phyloP scores from a whole-genome alignment of 2,113 vertebrate genomes.

The Mugil cephalus region DNA sequence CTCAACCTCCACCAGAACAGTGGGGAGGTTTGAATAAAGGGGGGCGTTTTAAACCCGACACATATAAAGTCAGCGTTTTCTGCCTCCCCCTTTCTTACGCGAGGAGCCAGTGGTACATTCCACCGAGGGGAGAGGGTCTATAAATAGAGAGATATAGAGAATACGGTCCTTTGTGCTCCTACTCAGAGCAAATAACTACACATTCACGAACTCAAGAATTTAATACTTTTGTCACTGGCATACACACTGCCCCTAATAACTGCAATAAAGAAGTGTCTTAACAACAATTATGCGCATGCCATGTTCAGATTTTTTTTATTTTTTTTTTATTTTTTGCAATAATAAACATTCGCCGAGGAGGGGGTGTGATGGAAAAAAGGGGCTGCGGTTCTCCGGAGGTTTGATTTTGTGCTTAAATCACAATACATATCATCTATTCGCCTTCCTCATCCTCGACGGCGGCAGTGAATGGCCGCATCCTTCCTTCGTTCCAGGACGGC shows the following conservation, averaged over 20 bases:
- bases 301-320: no score
- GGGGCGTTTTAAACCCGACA: slow-evolving; percentile 53
- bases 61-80: slow-evolving; percentile 52
- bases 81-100: slow-evolving; percentile 70
- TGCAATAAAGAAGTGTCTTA: not conserved
- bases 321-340: not conserved
- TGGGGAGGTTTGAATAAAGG: slow-evolving; percentile 62
- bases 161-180: slow-evolving; percentile 83
- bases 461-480: slow-evolving; percentile 12
- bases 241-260: not conserved
- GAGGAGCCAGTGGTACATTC: slow-evolving; percentile 88
- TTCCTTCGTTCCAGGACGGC: not conserved
- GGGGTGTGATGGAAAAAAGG: not conserved
- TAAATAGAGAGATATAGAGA: slow-evolving; percentile 86
- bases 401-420: slow-evolving; percentile 33
- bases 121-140: slow-evolving; percentile 82
- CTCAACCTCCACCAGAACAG: slow-evolving; percentile 84
- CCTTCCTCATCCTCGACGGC: not conserved
- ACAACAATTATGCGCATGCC: not conserved
- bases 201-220: slow-evolving; percentile 8
- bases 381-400: not conserved
- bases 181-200: slow-evolving; percentile 66
- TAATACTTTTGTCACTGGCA: slow-evolving; percentile 20
- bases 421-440: slow-evolving; percentile 3
- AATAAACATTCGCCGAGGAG: not conserved